Conservation (phyloP, 2,888 invertebrate species). For the Sipunculus nudus region DNA sequence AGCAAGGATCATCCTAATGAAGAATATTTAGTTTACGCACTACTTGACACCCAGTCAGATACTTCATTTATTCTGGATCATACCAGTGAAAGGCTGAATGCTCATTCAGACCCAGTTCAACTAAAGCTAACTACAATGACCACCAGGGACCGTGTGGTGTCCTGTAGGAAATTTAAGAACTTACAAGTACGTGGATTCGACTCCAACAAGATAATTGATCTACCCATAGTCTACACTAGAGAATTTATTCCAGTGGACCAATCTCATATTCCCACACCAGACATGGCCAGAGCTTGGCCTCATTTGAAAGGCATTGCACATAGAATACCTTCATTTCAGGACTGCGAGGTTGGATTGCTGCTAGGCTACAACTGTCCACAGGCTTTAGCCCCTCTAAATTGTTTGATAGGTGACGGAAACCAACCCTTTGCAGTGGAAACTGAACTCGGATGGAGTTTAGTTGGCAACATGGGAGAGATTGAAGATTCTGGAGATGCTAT, state of each 20-base stretch:
- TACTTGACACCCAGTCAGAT: constrained; percentile 41
- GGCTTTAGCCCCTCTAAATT: constrained; percentile 36
- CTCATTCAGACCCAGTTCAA: constrained; percentile 9
- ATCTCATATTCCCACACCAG: constrained; percentile 38
- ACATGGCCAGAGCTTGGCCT: constrained; percentile 32
- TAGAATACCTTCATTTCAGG: constrained; percentile 15
- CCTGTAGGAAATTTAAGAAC: constrained; percentile 14
- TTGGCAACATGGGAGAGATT: no score
- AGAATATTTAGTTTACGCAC: constrained; percentile 39
- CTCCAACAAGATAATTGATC: constrained; percentile 11
- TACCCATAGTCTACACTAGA: constrained; percentile 35
- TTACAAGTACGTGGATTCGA: constrained; percentile 27
- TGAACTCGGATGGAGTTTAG: no score
- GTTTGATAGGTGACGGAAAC: no score
- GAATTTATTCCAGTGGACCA: constrained; percentile 34
- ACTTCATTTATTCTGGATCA: constrained; percentile 29
- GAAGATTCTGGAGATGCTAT: no score
- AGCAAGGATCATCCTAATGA: constrained; percentile 14
- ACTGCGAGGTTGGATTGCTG: constrained; percentile 34
- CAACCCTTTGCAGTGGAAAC: constrained; percentile 35
- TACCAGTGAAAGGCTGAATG: constrained; percentile 16
- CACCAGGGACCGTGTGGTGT: constrained; percentile 4
- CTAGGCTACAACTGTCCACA: constrained; percentile 40
- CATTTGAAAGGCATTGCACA: constrained; percentile 29
- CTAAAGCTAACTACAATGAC: constrained; percentile 37